Percentiles rank a stretch among this genome's conserved stretches.
These are phyloP conservation scores for Antitype chi DNA, from an alignment of 2,888 invertebrate genomes.

Conservation along the genomic window DNA sequence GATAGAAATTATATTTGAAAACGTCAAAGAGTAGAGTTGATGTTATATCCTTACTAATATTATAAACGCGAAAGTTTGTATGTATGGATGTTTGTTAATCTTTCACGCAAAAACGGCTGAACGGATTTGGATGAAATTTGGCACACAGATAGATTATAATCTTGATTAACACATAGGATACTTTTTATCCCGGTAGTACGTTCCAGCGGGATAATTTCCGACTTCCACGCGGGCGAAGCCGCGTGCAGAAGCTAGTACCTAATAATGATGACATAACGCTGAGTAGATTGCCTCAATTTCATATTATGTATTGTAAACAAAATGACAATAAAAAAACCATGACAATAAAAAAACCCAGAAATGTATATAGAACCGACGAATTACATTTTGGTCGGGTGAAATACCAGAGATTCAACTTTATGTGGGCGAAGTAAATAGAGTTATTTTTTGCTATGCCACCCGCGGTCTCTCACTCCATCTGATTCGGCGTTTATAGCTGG, in stretches of 20 bases:
- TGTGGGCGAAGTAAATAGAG: conserved; percentile 78
- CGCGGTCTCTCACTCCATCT: conserved; percentile 83
- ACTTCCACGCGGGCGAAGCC: too few species aligned
- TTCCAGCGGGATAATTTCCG: too few species aligned
- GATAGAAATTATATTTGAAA: neutral
- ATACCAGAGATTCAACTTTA: conserved; percentile 73
- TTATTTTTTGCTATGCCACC: conserved; percentile 81
- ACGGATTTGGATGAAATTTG: too few species aligned
- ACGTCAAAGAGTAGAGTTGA: neutral
- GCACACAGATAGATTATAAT: too few species aligned
- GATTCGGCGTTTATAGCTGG: conserved; percentile 85
- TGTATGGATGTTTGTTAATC: too few species aligned
- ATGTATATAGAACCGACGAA: conserved; percentile 54
- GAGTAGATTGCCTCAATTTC: neutral
- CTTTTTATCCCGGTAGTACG: too few species aligned
- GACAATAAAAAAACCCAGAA: conserved; percentile 52
- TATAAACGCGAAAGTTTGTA: too few species aligned
- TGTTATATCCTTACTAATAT: too few species aligned
- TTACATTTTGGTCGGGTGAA: conserved; percentile 57
- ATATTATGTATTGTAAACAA: conserved; percentile 58
- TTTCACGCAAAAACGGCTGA: too few species aligned
- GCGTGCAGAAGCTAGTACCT: too few species aligned
- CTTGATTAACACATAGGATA: too few species aligned
- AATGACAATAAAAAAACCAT: conserved; percentile 50
- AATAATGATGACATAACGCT: neutral